Evolutionary conservation across 2,888 invertebrate species (phyloP), one percentile per base, ranked within the genome.

Genomic region (Dicranocentrus wangi): DNA sequence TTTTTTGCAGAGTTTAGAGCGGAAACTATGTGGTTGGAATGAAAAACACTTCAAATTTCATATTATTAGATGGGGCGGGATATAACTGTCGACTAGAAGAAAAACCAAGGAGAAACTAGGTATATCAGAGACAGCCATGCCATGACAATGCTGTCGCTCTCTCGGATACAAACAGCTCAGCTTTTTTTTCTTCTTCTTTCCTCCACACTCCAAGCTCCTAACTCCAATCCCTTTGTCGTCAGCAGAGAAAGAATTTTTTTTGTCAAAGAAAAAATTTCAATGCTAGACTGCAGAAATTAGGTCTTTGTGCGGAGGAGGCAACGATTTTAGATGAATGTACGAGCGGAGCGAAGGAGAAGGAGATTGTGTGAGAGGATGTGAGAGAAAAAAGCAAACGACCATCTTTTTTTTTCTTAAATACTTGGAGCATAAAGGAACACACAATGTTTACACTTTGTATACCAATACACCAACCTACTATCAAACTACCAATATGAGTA

Each of bases 241-340:
- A 79, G 61, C 32, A 28, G 55, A 70, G 78, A 61, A 78, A 55
- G 55, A 3, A 55, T 55, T 55, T 55, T 55, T 55, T 55, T 55
- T n/a, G 47, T 43, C 15, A 42, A 55, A 78, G 70, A 71, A n/a
- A n/a, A n/a, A 79, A 79, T 79, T 79, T 71, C 78, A 79, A 66
- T 79, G 71, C 58, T 66, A 58, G 13, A 47, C 3, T 63, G 21
- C 53, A 63, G 63, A 79, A 77, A 71, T 79, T 79, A 58, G 78
- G 78, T 79, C 78, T 79, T 78, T 79, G 78, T 79, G 78, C 78
- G 78, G 78, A 79, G 78, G 78, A 71, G 78, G 70, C 76, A 76
- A 63, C 39, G 32, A 61, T 27, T 51, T 51, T 51, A 19, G 39
- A 63, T 63, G 63, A 63, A 21, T 23, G 51, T n/a, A 39, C 7